phyloP scores from a whole-genome alignment of 2,888 invertebrate species.

The Cosmopolites sordidus region DNA sequence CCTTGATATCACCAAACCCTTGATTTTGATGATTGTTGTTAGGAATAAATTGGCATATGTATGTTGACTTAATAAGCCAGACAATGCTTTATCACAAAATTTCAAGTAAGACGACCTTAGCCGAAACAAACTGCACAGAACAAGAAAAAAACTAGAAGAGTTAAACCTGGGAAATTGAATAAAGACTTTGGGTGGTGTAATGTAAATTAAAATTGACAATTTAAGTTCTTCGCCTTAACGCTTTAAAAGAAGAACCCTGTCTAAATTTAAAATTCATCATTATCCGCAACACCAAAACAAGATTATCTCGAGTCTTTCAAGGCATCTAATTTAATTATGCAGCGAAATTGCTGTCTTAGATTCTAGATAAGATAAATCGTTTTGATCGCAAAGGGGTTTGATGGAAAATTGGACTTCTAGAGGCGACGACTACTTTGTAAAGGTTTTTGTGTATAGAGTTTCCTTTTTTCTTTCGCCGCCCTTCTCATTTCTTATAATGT shows the following conservation, averaged over 20 bases:
- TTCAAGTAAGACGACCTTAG: too few relatives aligned
- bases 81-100: too few relatives aligned
- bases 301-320: constrained; percentile 36
- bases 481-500: neutral
- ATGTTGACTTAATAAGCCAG: too few relatives aligned
- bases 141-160: too few relatives aligned
- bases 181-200: constrained; percentile 19
- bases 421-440: neutral
- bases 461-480: neutral
- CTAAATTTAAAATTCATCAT: constrained; percentile 33
- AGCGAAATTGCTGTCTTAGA: constrained; percentile 36
- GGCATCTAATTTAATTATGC: constrained; percentile 34
- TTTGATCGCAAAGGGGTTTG: constrained; percentile 30
- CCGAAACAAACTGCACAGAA: too few relatives aligned
- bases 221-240: constrained; percentile 23
- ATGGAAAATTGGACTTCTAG: constrained; percentile 21
- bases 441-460: neutral
- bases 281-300: constrained; percentile 33
- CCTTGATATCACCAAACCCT: too few relatives aligned
- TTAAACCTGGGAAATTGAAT: constrained; percentile 10
- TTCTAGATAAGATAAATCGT: constrained; percentile 35
- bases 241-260: constrained; percentile 25
- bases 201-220: constrained; percentile 28
- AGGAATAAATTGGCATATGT: too few relatives aligned
- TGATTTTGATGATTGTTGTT: too few relatives aligned